Evolutionary conservation across 2,113 vertebrate species (phyloP), one percentile per base, ranked within the genome.

Genomic region (Pterocles burchelli): DNA sequence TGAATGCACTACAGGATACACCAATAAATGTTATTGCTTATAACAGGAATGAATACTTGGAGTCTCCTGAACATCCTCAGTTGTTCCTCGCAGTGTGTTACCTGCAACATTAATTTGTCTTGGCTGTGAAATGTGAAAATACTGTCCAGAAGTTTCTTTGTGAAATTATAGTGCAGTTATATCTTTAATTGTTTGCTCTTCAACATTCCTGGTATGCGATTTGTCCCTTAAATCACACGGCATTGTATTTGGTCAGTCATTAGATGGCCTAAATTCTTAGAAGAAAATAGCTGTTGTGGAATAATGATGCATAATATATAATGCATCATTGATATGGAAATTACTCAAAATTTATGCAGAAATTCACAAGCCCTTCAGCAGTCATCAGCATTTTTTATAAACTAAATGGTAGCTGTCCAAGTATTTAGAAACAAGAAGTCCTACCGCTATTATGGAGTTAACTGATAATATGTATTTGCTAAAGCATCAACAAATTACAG

Each of bases 351-450:
- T 54, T 34, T 82, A 90, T 95, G 71, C 63, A 79, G 34, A 88
- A 85, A 96, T 57, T 85, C 71, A 88, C 11, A 62, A 80, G 21
- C 36, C 19, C 63, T 90, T 96, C 78, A 80, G 78, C 36, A 91
- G n/a, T 85, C 58, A 80, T 52, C 72, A 90, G 17, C 38, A 51
- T 45, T 85, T 94, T 95, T 83, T 55, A 55, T 70, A 91, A 91
- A 79, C 48, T 48, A 85, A 95, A 67, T 80, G 61, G 34, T 94
- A 85, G 34, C 68, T 83, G 55, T 85, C 75, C 59, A 85, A 85
- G 74, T 93, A 90, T 94, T 95, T 91, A 63, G 54, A 92, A 95
- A 92, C 71, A 96, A 87, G 8, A 28, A 43, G 7, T 11, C 17
- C 26, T 91, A 81, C 8, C 51, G 79, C 73, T 80, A 57, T 59